Conservation (phyloP, 2,888 invertebrate species). For the Drosophila nigricruria region DNA sequence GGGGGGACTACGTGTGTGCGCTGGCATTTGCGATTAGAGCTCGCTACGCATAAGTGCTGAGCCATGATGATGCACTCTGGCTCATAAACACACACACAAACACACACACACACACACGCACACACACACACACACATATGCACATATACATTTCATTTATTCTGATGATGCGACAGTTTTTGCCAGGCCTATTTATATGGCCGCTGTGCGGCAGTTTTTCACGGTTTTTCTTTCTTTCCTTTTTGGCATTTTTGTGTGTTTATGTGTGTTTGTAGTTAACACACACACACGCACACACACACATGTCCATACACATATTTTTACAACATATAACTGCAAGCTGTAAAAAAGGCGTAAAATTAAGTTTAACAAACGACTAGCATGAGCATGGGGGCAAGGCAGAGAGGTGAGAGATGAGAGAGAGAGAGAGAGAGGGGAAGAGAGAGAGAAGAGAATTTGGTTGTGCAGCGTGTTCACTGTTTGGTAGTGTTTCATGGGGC, state of each 20-base stretch:
- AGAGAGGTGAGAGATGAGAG: not conserved
- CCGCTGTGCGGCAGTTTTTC: conserved; percentile 30
- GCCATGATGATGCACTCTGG: conserved; percentile 57
- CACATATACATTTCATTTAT: conserved; percentile 29
- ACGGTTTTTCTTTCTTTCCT: conserved; percentile 3
- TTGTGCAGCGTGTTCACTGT: conserved; percentile 16
- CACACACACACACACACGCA: conserved; percentile 31
- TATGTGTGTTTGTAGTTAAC: conserved; percentile 47
- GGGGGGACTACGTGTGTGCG: conserved; percentile 3
- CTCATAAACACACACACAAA: conserved; percentile 25
- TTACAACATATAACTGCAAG: conserved; percentile 75
- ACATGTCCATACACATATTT: conserved; percentile 30
- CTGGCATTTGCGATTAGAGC: conserved; percentile 35
- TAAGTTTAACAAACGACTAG: conserved; percentile 74
- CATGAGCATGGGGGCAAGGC: conserved; percentile 3
- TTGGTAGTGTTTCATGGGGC: conserved; percentile 58
- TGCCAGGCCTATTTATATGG: conserved; percentile 53
- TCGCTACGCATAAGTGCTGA: conserved; percentile 45
- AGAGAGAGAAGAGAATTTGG: not conserved
- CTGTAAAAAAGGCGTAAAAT: conserved; percentile 80
- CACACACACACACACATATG: conserved; percentile 8
- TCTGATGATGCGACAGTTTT: conserved; percentile 70
- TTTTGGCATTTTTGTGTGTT: conserved; percentile 22
- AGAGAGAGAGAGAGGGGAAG: not conserved
- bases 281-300: conserved; percentile 20